Base-by-base conservation (phyloP, 53 echinoderm and acorn worm genomes). In the Actinopyga echinites region DNA sequence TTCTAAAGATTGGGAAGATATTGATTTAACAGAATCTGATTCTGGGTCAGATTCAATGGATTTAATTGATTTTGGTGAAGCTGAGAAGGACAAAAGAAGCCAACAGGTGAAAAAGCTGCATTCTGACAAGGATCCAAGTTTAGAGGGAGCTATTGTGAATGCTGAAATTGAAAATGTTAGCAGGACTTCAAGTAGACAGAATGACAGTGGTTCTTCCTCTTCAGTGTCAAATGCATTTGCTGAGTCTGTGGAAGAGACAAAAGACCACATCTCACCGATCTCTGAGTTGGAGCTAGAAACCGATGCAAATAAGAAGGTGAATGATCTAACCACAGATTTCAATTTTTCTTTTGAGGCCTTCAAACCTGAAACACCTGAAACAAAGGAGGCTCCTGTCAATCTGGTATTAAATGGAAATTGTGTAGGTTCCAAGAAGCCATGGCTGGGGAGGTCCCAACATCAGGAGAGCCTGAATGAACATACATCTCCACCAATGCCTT, bases 271-370 rank as follows among this genome's bases (percentile, higher is more conserved):
- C 38, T 64, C 56, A 17, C 22, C 63, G 57, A 57, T 81, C 61
- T 6, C 85, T 64, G 35, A 65, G 36, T 21, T 74, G 13, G 61
- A 86, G 42, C 30, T 65, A 35, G 25, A 83, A 56, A 10, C 68
- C 32, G 68, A 63, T n/a, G 29, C 31, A 0, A 64, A 57, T 37
- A 35, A 88, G 63, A 57, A 80, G 34, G 75, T 89, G 75, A 87
- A 87, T 30, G 78, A 91, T 54, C 74, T 74, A 64, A 75, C 38
- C 21, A 83, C 80, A 10, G 68, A 92, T 55, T 95, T 95, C 38
- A 95, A 92, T 59, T 90, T 87, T 56, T 71, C 92, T 59, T 65
- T 90, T 24, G 90, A 90, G 84, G 90, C 95, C 2, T 95, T 89
- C 87, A 90, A 86, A 43, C 95, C 95, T 0, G 87, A 84, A 8